These are phyloP conservation scores for Myioborus miniatus DNA, from an alignment of 2,797 vertebrate species.

Conservation along the genomic window DNA sequence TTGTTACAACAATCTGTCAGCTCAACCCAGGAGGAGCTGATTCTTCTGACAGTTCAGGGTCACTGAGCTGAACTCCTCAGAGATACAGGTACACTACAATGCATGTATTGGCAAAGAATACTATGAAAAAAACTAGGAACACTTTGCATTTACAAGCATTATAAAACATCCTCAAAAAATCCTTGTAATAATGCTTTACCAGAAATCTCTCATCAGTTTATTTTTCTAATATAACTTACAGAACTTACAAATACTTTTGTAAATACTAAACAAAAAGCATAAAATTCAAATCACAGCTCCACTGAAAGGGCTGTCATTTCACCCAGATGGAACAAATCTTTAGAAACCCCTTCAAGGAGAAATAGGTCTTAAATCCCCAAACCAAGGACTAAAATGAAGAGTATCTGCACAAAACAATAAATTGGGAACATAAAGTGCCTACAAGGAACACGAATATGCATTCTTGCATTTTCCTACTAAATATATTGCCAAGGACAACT, in stretches of 20 bases:
- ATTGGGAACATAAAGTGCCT: background rate
- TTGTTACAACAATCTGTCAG: background rate
- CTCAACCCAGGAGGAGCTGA: background rate
- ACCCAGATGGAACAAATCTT: background rate
- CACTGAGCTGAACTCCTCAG: background rate
- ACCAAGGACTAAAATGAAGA: background rate
- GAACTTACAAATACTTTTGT: background rate
- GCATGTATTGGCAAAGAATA: background rate
- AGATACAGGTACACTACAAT: background rate
- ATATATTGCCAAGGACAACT: background rate
- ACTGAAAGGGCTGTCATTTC: background rate
- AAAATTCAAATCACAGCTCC: background rate
- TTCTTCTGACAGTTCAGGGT: background rate
- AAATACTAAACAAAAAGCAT: background rate
- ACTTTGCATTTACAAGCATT: background rate
- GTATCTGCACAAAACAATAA: background rate
- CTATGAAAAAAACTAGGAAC: background rate
- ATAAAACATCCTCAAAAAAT: background rate
- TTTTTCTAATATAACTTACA: background rate
- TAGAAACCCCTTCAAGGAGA: background rate
- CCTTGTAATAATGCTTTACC: background rate
- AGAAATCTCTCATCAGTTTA: background rate
- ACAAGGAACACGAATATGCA: accelerated
- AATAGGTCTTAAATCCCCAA: background rate
- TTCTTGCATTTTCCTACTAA: background rate